These are phyloP conservation scores for Miniopterus natalensis DNA, from an alignment of 2,113 vertebrate genomes.

Conservation along the genomic window DNA sequence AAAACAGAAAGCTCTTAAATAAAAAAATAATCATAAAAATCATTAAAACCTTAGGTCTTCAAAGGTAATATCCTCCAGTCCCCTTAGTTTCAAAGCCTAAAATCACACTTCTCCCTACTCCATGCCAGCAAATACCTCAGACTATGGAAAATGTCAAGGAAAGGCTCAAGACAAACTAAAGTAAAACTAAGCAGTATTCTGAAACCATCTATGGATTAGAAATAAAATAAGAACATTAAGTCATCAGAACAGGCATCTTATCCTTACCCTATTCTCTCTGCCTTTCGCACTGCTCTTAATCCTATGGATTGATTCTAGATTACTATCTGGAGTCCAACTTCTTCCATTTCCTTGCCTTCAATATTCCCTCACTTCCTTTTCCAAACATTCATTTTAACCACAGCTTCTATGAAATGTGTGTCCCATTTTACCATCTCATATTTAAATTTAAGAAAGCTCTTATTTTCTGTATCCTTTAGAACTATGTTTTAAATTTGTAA, in stretches of 20 bases:
- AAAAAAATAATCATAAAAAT: slow-evolving; percentile 22
- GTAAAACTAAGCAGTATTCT: background rate
- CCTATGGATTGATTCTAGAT: background rate
- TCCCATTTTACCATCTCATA: slow-evolving; percentile 19
- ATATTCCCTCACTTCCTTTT: slow-evolving; percentile 41
- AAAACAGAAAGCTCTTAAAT: slow-evolving; percentile 31
- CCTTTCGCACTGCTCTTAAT: slow-evolving; percentile 26
- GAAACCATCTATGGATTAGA: slow-evolving; percentile 39
- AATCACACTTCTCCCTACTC: background rate
- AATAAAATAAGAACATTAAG: slow-evolving; percentile 4
- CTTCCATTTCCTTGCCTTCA: background rate
- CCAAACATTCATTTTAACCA: slow-evolving; percentile 21
- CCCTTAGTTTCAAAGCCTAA: slow-evolving; percentile 29
- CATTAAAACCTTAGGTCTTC: slow-evolving; percentile 36
- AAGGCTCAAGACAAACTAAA: slow-evolving; percentile 23
- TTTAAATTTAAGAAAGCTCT: slow-evolving; percentile 57
- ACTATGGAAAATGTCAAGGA: background rate
- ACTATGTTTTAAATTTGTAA: slow-evolving; percentile 58
- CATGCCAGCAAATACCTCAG: background rate
- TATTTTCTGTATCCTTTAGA: slow-evolving; percentile 26
- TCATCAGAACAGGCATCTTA: slow-evolving; percentile 26
- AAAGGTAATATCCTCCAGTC: background rate
- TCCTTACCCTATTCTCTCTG: background rate
- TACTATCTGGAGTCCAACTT: background rate
- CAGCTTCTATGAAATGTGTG: slow-evolving; percentile 9